A percentile compares a stretch with the other conserved stretches of the same genome.
Evolutionary conservation across 2,888 invertebrate species (phyloP).

Genomic region (Agonum fuliginosum): DNA sequence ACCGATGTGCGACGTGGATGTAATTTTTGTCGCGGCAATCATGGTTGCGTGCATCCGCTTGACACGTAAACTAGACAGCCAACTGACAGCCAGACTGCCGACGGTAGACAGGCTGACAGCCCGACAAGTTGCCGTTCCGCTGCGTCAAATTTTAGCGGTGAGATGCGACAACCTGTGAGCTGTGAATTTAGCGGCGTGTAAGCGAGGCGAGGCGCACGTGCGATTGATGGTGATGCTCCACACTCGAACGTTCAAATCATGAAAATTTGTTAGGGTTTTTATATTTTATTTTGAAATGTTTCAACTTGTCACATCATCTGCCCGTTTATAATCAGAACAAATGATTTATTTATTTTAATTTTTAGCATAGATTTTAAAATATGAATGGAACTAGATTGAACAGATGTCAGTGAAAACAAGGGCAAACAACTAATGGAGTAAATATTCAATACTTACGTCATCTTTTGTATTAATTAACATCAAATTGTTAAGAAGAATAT

Average conservation of each 20-base stretch:
- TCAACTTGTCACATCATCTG: not conserved
- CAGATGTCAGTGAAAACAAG: too few species aligned
- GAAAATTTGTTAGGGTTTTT: conserved; percentile 18
- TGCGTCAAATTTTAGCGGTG: conserved; percentile 73
- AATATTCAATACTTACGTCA: too few species aligned
- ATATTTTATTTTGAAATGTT: conserved; percentile 25
- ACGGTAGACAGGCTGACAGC: conserved; percentile 71
- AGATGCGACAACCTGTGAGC: conserved; percentile 22
- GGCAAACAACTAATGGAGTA: too few species aligned
- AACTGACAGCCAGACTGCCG: conserved; percentile 75
- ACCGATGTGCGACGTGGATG: too few species aligned
- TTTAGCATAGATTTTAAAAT: not conserved
- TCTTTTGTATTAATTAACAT: too few species aligned
- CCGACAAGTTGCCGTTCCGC: conserved; percentile 73
- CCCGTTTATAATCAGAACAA: not conserved
- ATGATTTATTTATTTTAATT: conserved; percentile 8
- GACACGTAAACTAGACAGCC: conserved; percentile 75
- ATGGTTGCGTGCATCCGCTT: conserved; percentile 68
- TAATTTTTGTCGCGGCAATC: conserved; percentile 56
- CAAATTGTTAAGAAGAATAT: too few species aligned
- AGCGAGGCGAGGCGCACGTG: conserved; percentile 14
- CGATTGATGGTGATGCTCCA: conserved; percentile 3
- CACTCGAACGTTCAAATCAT: not conserved
- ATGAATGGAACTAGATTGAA: not conserved
- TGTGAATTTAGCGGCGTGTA: not conserved